Evolutionary conservation across 2,797 vertebrate species (phyloP).

Genomic region (Thamnophis elegans): DNA sequence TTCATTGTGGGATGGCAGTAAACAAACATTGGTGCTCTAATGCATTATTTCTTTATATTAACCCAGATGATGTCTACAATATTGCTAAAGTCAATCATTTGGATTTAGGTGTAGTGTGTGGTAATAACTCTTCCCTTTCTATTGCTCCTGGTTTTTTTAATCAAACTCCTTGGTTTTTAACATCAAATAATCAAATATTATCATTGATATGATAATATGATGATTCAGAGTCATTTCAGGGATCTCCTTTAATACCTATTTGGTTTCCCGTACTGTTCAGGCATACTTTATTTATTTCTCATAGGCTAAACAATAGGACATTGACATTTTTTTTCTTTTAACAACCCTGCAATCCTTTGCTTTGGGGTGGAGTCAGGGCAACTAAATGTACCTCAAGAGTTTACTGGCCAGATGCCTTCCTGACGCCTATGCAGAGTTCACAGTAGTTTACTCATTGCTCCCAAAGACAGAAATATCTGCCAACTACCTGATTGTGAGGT

Average conservation of each 20-base stretch:
- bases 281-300: not conserved
- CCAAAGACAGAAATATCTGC: not conserved
- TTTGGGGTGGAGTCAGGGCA: not conserved
- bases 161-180: too few species aligned
- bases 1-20: not conserved
- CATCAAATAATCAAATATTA: not conserved
- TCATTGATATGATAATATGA: not conserved
- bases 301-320: not conserved
- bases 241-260: not conserved
- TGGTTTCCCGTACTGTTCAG: not conserved
- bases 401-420: not conserved
- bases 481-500: too few species aligned
- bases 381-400: not conserved
- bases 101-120: not conserved
- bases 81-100: not conserved
- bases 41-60: not conserved
- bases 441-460: not conserved
- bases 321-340: not conserved
- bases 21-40: not conserved
- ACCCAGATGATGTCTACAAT: not conserved
- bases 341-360: not conserved
- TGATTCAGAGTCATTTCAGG: not conserved
- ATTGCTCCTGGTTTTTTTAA: not conserved
- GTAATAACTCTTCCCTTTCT: not conserved
- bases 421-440: not conserved